Base-by-base conservation (phyloP, 2,888 invertebrate species). In the Parnassius orleans region DNA sequence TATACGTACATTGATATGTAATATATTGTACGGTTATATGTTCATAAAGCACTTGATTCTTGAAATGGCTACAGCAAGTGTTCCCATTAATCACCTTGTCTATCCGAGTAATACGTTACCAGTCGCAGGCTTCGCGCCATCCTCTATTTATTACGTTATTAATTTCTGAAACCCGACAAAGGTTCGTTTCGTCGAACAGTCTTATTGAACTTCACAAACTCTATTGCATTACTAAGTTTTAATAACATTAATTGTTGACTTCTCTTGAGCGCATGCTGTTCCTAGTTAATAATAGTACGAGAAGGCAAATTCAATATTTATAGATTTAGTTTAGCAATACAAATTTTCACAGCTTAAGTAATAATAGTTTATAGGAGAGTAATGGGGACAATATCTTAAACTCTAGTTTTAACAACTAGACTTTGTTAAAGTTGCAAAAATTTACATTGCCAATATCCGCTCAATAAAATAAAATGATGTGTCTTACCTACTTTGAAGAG, bases 61-160 rank as follows among this genome's bases (percentile, higher is more conserved):
- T 67, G 77, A 76, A 74, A 72, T 71, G 80, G 80, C 78, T 79
- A 72, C 81, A 79, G 78, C 77, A 47, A 46, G 46, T 55, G 78
- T 76, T 77, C 76, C 79, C 86, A 87, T 89, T 89, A 89, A 90
- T 89, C 90, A 89, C 87, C 82, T 81, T 83, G 86, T 86, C 86
- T 86, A 84, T 84, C 84, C 44, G 50, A 55, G 60, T 87, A 89
- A 89, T 88, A 88, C 83, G 86, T 86, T 87, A 84, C 84, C 86
- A 85, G 87, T 88, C 86, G 83, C 78, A 81, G 81, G 78, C 84
- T 76, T 77, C 75, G 76, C 81, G 78, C 82, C 83, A 80, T 81
- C 84, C 81, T 80, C 84, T 86, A 82, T 86, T 87, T 87, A 87
- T 84, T 85, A 85, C 81, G 83, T 85, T 88, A 89, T 88, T 88